Percentiles rank a stretch among this genome's conserved stretches.
phyloP scores from a whole-genome alignment of 2,888 invertebrate genomes.

The Diplazon laetatorius region DNA sequence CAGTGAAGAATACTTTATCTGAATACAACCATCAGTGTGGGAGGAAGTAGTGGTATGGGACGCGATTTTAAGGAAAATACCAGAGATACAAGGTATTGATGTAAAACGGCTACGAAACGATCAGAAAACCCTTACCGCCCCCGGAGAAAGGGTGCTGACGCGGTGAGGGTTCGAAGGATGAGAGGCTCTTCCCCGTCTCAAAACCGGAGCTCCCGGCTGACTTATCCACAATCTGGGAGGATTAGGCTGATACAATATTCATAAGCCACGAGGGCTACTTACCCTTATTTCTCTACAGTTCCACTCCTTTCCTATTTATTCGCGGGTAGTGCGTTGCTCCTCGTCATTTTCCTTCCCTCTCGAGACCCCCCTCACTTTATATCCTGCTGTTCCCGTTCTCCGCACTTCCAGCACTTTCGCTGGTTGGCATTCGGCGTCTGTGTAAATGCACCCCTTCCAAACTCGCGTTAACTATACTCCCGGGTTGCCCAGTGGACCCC shows the following conservation, averaged over 20 bases:
- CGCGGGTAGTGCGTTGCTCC: conserved; percentile 42
- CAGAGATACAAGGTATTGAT: background rate
- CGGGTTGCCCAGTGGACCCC: conserved; percentile 54
- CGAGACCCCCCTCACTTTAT: conserved; percentile 63
- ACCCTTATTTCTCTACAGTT: conserved; percentile 60
- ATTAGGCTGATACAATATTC: conserved; percentile 80
- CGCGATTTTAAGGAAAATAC: conserved; percentile 3
- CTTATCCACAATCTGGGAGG: conserved; percentile 79
- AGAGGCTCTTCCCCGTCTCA: conserved; percentile 55
- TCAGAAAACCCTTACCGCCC: conserved; percentile 41
- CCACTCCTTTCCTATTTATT: conserved; percentile 52
- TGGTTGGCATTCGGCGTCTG: conserved; percentile 69
- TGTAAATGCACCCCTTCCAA: conserved; percentile 72
- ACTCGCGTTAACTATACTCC: conserved; percentile 66
- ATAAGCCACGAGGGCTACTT: conserved; percentile 74
- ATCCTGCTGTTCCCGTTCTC: conserved; percentile 50
- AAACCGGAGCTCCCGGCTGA: conserved; percentile 69
- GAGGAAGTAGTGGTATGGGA: background rate
- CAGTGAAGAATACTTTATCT: conserved; percentile 22
- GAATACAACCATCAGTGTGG: conserved; percentile 10
- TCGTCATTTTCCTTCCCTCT: conserved; percentile 57
- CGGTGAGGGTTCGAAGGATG: conserved; percentile 41
- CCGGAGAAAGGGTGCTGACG: background rate
- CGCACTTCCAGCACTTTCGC: conserved; percentile 56
- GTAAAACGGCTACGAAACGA: conserved; percentile 31